phyloP scores from a whole-genome alignment of 2,888 invertebrate genomes.

The Rhagium mordax region DNA sequence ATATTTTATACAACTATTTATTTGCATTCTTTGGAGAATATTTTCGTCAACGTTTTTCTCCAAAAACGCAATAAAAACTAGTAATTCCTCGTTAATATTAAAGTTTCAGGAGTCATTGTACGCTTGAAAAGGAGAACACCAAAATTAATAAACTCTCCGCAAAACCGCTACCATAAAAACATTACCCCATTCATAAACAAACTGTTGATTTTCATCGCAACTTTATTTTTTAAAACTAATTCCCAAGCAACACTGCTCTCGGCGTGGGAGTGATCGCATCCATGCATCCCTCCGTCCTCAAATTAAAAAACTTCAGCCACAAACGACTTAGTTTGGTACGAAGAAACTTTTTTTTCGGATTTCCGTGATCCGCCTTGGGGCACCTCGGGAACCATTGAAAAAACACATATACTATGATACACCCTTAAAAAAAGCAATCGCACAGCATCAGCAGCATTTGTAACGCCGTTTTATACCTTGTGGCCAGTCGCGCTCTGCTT shows the following conservation, averaged over 20 bases:
- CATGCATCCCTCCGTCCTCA: neutral
- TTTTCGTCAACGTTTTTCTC: too few species aligned
- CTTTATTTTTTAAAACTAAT: neutral
- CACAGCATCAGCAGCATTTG: constrained; percentile 38
- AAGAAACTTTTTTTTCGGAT: neutral
- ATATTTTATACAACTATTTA: neutral
- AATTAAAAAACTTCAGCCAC: constrained; percentile 16
- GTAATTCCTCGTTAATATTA: neutral
- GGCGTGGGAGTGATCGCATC: neutral
- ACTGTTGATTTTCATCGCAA: constrained; percentile 1
- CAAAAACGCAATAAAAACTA: neutral
- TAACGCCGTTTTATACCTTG: constrained; percentile 29
- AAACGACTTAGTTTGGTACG: neutral
- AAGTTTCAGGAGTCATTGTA: neutral
- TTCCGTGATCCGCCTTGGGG: neutral
- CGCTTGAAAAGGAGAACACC: neutral
- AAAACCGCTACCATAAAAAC: neutral
- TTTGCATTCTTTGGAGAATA: too few species aligned
- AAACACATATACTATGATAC: constrained; percentile 25
- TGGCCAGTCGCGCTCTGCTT: constrained; percentile 62
- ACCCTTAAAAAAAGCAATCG: constrained; percentile 39
- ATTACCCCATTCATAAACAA: neutral
- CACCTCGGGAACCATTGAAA: constrained; percentile 14
- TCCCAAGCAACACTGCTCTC: neutral
- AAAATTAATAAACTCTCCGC: neutral